Conservation (phyloP, 2,113 vertebrate species). For the Chloroceryle aenea region DNA sequence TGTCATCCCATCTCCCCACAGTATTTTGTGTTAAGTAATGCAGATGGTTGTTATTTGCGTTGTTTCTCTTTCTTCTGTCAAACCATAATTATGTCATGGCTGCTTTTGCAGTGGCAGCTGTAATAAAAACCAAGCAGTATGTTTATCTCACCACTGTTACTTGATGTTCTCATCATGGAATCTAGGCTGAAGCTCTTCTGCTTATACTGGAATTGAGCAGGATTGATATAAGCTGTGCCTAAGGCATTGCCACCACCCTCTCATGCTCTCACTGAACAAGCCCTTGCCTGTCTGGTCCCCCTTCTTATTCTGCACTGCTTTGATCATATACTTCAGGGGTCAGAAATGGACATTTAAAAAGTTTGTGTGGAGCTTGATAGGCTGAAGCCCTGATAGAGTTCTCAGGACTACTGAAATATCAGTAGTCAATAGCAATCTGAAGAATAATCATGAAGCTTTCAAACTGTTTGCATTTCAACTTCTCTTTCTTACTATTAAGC, state of each 20-base stretch:
- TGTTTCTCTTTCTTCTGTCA: background rate
- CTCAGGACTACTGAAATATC: background rate
- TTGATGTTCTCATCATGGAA: background rate
- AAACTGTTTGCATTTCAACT: background rate
- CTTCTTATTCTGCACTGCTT: background rate
- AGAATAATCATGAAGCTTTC: background rate
- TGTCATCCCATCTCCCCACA: background rate
- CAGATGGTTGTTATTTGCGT: background rate
- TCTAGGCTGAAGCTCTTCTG: background rate
- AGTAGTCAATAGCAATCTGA: background rate
- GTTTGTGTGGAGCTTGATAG: background rate
- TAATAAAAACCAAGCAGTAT: background rate
- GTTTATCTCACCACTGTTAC: background rate
- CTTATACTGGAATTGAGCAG: background rate
- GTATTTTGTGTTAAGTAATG: background rate
- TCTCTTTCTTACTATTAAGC: background rate
- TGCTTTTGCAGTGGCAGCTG: background rate
- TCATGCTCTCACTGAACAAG: background rate
- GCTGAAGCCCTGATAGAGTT: background rate
- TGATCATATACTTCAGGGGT: background rate
- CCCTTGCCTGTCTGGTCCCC: background rate
- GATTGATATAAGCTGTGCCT: background rate
- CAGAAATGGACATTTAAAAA: background rate
- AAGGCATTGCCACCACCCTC: background rate
- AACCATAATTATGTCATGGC: background rate